phyloP scores from a whole-genome alignment of 2,888 invertebrate genomes.

The Conomelus anceps region DNA sequence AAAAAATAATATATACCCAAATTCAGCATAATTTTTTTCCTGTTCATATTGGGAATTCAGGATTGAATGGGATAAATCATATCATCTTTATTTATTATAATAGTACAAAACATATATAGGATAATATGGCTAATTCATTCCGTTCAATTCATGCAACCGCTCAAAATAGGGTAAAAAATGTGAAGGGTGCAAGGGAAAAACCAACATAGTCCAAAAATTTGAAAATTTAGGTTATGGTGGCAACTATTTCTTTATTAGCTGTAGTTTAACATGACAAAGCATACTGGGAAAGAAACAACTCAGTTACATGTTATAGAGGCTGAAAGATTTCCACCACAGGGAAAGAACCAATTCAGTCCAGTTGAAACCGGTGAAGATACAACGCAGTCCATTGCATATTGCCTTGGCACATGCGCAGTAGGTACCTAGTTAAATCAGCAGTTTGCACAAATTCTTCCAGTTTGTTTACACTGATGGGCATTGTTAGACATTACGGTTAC shows the following conservation, averaged over 20 bases:
- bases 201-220: constrained; percentile 14
- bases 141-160: no score
- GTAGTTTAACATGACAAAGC: neutral
- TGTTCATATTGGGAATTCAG: no score
- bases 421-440: no score
- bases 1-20: no score
- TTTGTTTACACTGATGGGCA: neutral
- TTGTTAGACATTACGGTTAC: neutral
- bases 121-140: no score
- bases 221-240: neutral
- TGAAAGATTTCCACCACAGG: neutral
- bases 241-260: neutral
- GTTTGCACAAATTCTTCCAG: neutral
- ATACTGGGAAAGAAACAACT: constrained; percentile 13
- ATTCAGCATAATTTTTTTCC: no score
- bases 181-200: constrained; percentile 16
- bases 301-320: neutral
- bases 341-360: constrained; percentile 16
- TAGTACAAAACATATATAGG: no score
- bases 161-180: no score
- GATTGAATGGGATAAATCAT: no score
- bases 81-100: no score
- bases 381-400: constrained; percentile 12
- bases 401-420: constrained; percentile 5
- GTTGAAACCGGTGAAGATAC: constrained; percentile 6